Evolutionary conservation across 1,140 invertebrate genomes (phyloP).

Genomic region (Brachionus paranguensis): DNA sequence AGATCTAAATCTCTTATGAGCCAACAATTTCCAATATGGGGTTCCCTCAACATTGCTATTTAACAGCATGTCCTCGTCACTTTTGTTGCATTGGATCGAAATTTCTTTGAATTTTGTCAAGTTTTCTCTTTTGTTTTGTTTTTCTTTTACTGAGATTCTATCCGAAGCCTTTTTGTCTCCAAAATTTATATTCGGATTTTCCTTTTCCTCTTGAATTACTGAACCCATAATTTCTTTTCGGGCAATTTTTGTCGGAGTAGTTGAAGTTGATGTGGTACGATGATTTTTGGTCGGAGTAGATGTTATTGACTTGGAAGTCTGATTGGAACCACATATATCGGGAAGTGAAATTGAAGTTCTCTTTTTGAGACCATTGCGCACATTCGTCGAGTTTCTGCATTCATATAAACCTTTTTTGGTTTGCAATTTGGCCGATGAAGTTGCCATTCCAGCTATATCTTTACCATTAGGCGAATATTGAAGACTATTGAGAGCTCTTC

Average conservation of each 20-base stretch:
- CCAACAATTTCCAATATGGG: conserved; percentile 18
- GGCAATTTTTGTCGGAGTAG: conserved; percentile 7
- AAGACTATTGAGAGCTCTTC: conserved; percentile 23
- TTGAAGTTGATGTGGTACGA: conserved; percentile 17
- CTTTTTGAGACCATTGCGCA: conserved; percentile 11
- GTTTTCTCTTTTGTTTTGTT: conserved; percentile 4
- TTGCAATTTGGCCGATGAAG: conserved; percentile 19
- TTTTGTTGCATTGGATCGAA: conserved; percentile 34
- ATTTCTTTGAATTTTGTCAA: conserved; percentile 4
- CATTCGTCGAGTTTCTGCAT: background rate
- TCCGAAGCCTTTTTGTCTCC: background rate
- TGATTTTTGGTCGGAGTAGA: conserved; percentile 15
- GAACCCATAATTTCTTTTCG: background rate
- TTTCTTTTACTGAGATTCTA: background rate
- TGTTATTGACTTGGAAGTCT: background rate
- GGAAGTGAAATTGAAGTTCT: conserved; percentile 22
- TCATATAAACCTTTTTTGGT: conserved; percentile 28
- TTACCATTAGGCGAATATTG: conserved; percentile 28
- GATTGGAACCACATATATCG: conserved; percentile 14
- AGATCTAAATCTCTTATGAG: background rate
- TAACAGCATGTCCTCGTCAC: conserved; percentile 34
- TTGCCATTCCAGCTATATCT: background rate
- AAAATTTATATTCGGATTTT: background rate
- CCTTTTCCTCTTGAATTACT: conserved; percentile 26
- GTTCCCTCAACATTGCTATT: conserved; percentile 1